A percentile compares a stretch with the other conserved stretches of the same genome.
Evolutionary conservation across 2,113 vertebrate species (phyloP).

Genomic region (Cryptoleucopteryx plumbea): DNA sequence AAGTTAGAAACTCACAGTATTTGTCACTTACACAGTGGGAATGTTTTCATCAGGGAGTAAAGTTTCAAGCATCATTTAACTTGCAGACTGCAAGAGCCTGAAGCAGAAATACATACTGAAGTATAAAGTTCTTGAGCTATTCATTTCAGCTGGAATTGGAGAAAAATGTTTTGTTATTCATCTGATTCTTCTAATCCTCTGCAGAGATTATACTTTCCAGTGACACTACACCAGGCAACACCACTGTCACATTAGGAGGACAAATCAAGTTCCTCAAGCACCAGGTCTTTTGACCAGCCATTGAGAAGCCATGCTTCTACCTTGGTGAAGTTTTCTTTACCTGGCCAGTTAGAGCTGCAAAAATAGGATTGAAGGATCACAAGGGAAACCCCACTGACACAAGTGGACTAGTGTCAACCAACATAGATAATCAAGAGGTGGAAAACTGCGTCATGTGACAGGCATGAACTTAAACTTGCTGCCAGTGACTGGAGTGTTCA

Average conservation of each 20-base stretch:
- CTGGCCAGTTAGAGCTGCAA: not conserved
- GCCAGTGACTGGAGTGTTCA: rapidly evolving
- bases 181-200: not conserved
- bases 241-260: not conserved
- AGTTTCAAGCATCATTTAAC: not conserved
- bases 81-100: not conserved
- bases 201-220: not conserved
- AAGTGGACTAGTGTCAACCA: not conserved
- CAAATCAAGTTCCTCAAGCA: not conserved
- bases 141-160: not conserved
- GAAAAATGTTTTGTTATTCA: not conserved
- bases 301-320: not conserved
- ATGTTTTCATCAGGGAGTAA: not conserved
- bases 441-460: not conserved
- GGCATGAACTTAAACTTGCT: not conserved
- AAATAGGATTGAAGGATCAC: not conserved
- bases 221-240: not conserved
- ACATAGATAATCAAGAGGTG: not conserved
- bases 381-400: not conserved
- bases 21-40: not conserved
- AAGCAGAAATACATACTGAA: not conserved
- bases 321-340: not conserved
- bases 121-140: not conserved
- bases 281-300: not conserved
- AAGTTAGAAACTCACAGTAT: not conserved